phyloP scores from a whole-genome alignment of 2,888 invertebrate species.

The Argynnis bischoffii region DNA sequence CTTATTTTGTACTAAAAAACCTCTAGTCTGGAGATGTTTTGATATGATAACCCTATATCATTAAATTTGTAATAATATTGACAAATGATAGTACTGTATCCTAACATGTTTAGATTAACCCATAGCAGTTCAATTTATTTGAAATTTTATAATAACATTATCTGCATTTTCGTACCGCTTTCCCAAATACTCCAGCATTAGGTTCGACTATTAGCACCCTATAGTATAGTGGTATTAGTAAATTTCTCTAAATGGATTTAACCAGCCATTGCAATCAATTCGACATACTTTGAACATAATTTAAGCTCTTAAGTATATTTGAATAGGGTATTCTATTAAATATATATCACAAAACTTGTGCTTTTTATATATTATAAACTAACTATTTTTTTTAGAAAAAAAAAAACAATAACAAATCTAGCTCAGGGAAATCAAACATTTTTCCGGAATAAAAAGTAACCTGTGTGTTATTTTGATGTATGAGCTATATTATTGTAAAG shows the following conservation, averaged over 20 bases:
- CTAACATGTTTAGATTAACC: neutral
- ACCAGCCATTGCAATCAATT: slow-evolving; percentile 37
- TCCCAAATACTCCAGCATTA: slow-evolving; percentile 11
- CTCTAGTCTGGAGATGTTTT: neutral
- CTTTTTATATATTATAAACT: no score
- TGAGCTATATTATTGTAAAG: no score
- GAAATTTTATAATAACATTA: slow-evolving; percentile 11
- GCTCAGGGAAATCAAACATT: no score
- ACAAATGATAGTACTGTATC: neutral
- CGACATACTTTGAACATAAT: slow-evolving; percentile 28
- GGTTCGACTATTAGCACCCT: slow-evolving; percentile 15
- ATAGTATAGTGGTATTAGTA: slow-evolving; percentile 28
- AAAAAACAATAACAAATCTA: no score
- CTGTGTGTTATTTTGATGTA: no score
- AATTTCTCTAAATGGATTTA: slow-evolving; percentile 40
- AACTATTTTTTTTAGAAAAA: no score
- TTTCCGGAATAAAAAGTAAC: no score
- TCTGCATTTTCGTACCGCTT: slow-evolving; percentile 14
- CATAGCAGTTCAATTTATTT: slow-evolving; percentile 1
- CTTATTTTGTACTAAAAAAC: no score
- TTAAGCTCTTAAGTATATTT: neutral
- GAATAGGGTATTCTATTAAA: neutral
- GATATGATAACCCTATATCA: neutral
- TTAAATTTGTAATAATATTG: neutral
- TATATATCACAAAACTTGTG: no score